Evolutionary conservation across 2,888 invertebrate species (phyloP).

Genomic region (Lysandra coridon): DNA sequence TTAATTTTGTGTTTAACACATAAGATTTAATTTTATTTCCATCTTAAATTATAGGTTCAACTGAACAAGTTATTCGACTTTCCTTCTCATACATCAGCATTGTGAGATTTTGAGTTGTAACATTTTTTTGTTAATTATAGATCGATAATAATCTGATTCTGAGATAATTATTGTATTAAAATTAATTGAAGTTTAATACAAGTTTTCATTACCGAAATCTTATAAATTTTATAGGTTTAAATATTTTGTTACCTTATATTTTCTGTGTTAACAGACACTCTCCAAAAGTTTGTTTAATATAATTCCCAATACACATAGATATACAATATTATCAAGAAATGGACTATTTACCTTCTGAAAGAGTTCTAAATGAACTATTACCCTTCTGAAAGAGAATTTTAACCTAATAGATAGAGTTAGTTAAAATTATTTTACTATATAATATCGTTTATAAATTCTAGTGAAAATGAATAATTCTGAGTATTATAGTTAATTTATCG

Average conservation of each 20-base stretch:
- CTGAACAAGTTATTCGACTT: background rate
- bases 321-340: too few species aligned
- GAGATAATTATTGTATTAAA: background rate
- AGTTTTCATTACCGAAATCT: too few species aligned
- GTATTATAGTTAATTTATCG: background rate
- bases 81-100: background rate
- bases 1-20: conserved; percentile 1
- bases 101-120: background rate
- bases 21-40: conserved; percentile 7
- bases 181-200: background rate
- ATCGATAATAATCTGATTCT: background rate
- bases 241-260: too few species aligned
- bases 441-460: too few species aligned
- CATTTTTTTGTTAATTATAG: background rate
- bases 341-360: background rate
- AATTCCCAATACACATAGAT: background rate
- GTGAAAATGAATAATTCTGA: background rate
- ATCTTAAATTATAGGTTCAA: conserved; percentile 13
- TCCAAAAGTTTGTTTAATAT: background rate
- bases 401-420: background rate
- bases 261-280: background rate
- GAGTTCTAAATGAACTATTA: background rate
- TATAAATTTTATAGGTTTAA: too few species aligned
- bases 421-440: background rate
- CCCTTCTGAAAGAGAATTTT: background rate